phyloP scores from a whole-genome alignment of 2,888 invertebrate species.

The Drosophila buzzatii region DNA sequence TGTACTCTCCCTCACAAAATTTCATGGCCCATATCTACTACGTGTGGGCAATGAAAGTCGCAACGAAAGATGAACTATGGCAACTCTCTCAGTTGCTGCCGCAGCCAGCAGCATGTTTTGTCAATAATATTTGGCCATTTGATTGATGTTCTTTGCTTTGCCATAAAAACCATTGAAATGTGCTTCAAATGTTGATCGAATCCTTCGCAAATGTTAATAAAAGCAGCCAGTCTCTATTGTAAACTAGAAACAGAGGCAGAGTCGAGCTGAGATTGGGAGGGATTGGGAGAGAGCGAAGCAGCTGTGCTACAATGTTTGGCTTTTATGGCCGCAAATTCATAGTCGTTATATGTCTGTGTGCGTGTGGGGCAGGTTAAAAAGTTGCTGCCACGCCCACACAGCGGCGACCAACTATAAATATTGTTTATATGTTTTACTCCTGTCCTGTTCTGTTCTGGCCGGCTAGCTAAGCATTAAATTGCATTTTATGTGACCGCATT shows the following conservation, averaged over 20 bases:
- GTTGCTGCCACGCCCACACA: conserved; percentile 22
- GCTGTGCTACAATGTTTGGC: conserved; percentile 65
- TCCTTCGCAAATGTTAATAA: conserved; percentile 32
- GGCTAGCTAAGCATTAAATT: conserved; percentile 39
- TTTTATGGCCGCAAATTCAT: conserved; percentile 73
- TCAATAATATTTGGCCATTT: conserved; percentile 77
- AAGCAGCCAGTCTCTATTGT: neutral
- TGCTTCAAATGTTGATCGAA: conserved; percentile 68
- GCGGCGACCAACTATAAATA: conserved; percentile 50
- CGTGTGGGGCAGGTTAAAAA: neutral
- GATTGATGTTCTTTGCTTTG: conserved; percentile 66
- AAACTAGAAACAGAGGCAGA: conserved; percentile 2
- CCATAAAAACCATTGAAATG: conserved; percentile 78
- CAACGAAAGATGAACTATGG: conserved; percentile 10
- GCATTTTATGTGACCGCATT: conserved; percentile 44
- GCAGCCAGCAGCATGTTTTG: conserved; percentile 65
- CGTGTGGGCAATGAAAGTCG: conserved; percentile 17
- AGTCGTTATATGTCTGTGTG: conserved; percentile 44
- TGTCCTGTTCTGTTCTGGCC: neutral
- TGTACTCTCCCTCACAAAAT: conserved; percentile 29
- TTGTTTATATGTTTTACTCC: conserved; percentile 39
- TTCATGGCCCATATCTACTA: conserved; percentile 33
- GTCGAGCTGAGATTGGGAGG: neutral
- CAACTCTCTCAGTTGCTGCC: conserved; percentile 45
- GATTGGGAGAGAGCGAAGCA: conserved; percentile 8